Evolutionary conservation across 2,797 vertebrate genomes (phyloP), one percentile per base, ranked within the genome.

Genomic region (Spatula clypeata): DNA sequence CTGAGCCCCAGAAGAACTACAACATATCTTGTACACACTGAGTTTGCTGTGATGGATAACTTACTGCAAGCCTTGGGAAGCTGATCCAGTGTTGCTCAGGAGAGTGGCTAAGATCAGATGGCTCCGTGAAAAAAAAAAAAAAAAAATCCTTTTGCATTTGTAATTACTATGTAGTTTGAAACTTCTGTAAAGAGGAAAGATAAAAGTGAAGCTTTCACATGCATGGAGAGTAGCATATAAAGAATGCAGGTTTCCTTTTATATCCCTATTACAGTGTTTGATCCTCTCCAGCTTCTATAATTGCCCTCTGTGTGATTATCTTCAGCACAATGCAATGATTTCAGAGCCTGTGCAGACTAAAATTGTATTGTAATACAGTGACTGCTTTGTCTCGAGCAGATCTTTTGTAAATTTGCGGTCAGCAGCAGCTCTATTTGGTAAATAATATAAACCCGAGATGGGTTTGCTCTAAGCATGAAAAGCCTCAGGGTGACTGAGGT

Each of bases 131-230:
- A 51, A 90, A 79, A 88, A 80, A 65, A 53, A 76, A 23, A 42
- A 83, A 91, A 93, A 79, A 38, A 38, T 31, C 34, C 45, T 79
- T 90, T 92, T 55, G 44, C 86, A 84, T 96, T 85, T 92, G 51
- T 92, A 93, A 96, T 95, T 93, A 90, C 71, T 81, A 24, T 92
- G 73, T 90, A 86, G 96, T 97, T 94, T 94, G 60, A 94, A 96
- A 79, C 66, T 57, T 90, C 67, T 92, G 66, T 85, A 76, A 90
- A 93, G 90, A 75, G 54, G 36, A 70, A 79, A 90, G 62, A 92
- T 91, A 67, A 93, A 96, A 94, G 51, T 27, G 32, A 87, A 86
- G 31, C 32, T 75, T 90, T 96, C 90, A 57, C 67, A 95, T 79
- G 86, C 77, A 85, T 64, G 27, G 15, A 14, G 75, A 84, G 55